Evolutionary conservation across 2,797 vertebrate species (phyloP), one percentile per base, ranked within the genome.

Genomic region (Gymnoscopelus microlampas): DNA sequence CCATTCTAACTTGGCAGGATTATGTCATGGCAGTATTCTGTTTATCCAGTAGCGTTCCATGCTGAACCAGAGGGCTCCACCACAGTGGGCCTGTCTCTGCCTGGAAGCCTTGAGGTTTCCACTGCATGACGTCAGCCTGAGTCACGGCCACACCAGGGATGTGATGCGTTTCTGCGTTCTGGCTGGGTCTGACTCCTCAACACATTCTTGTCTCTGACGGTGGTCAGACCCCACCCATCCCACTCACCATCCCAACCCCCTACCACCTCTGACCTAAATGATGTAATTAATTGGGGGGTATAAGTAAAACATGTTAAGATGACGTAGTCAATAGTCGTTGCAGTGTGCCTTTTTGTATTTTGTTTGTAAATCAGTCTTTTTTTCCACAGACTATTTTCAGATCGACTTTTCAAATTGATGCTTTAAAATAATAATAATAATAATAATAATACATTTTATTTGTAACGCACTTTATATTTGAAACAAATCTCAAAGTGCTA

Each of bases 61-160:
- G 24, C 68, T 50, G 60, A 0, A 1, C 67, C 64, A 14, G 23
- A 70, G 74, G 15, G 63, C 56, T 70, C 60, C 57, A 61, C 70
- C 68, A 86, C 84, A 83, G 84, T 78, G 75, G 77, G 65, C 67
- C 57, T 82, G 58, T 87, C 81, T 87, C 70, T 83, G 70, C 75
- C 74, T 73, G 82, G 78, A 79, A 68, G 76, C 74, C 63, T 69
- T 8, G 65, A 80, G 73, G 62, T 89, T 91, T 90, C 88, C 88
- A 84, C 79, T 74, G 56, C 63, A 53, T 90, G 89, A 91, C 64
- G 80, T 85, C 82, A 81, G 74, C 62, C 71, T 89, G 88, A 92
- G 71, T 93, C 92, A 90, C 76, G 85, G 82, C 76, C 81, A 71
- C 79, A 71, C 76, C 70, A 71, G 78, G 79, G 78, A 81, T 72